Percentiles rank a stretch among this genome's conserved stretches.
phyloP scores from a whole-genome alignment of 1,140 invertebrate species.

The Drosophila gunungcola region DNA sequence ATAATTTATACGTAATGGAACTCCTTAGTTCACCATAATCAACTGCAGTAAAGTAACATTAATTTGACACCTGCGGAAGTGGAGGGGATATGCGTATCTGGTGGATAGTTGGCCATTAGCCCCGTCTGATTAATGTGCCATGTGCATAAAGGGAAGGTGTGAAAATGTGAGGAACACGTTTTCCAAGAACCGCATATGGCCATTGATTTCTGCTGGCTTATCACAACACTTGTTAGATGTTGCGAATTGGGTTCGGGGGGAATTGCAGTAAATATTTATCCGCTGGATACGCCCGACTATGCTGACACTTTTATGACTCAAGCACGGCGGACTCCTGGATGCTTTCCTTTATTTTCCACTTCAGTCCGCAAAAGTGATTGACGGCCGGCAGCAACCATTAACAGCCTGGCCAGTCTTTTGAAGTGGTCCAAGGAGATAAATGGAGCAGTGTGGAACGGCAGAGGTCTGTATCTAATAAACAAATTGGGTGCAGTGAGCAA shows the following conservation, averaged over 20 bases:
- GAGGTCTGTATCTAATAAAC: constrained; percentile 70
- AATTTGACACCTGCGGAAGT: constrained; percentile 30
- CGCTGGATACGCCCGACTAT: neutral
- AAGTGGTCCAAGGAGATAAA: constrained; percentile 58
- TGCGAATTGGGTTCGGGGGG: constrained; percentile 2
- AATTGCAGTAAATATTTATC: constrained; percentile 50
- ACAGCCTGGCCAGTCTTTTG: constrained; percentile 29
- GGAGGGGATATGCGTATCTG: constrained; percentile 28
- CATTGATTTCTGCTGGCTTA: constrained; percentile 40
- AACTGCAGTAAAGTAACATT: constrained; percentile 26
- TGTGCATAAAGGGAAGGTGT: constrained; percentile 45
- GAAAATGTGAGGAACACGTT: constrained; percentile 23
- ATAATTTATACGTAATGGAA: constrained; percentile 25
- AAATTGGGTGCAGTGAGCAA: constrained; percentile 62
- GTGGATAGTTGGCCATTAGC: constrained; percentile 44
- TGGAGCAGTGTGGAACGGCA: constrained; percentile 49
- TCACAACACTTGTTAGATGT: constrained; percentile 19
- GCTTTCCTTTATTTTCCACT: constrained; percentile 28
- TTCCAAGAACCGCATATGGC: constrained; percentile 36
- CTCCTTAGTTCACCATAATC: constrained; percentile 8
- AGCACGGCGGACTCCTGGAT: constrained; percentile 4
- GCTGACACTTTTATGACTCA: constrained; percentile 43
- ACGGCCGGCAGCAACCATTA: constrained; percentile 55
- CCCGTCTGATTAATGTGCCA: constrained; percentile 50
- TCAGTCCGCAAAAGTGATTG: constrained; percentile 40